Evolutionary conservation across 2,113 vertebrate genomes (phyloP).

Genomic region (Malurus cyaneus): DNA sequence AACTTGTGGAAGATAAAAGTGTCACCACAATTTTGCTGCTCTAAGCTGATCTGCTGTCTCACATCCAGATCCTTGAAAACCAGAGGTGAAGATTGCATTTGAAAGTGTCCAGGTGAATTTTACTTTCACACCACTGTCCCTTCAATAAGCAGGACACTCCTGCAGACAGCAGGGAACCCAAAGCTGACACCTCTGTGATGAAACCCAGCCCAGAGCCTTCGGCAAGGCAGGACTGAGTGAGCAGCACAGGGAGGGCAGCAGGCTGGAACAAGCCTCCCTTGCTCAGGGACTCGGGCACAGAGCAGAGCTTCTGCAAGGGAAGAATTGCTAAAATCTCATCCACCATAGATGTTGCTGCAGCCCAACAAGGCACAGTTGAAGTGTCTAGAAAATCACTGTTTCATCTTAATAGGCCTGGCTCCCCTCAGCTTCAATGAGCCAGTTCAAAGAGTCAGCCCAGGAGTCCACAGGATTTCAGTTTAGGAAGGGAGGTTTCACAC

Average conservation of each 20-base stretch:
- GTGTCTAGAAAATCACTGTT: background rate
- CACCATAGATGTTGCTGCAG: background rate
- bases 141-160: background rate
- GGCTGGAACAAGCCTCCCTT: conserved; percentile 50
- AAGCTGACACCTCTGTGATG: background rate
- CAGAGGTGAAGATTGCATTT: background rate
- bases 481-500: background rate
- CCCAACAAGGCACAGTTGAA: background rate
- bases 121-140: background rate
- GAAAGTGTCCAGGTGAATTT: background rate
- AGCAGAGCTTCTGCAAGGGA: background rate
- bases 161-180: background rate
- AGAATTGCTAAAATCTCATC: background rate
- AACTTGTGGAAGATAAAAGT: background rate
- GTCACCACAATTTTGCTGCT: background rate
- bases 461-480: background rate
- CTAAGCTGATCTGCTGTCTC: background rate
- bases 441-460: background rate
- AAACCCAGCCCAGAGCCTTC: conserved; percentile 27
- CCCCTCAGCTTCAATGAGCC: background rate
- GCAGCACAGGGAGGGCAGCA: conserved; percentile 32
- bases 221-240: conserved; percentile 17
- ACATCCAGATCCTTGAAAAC: background rate
- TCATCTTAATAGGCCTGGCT: background rate
- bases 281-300: background rate